These are phyloP conservation scores for Sycobia sp. DNA, from an alignment of 1,140 invertebrate genomes.

Conservation along the genomic window DNA sequence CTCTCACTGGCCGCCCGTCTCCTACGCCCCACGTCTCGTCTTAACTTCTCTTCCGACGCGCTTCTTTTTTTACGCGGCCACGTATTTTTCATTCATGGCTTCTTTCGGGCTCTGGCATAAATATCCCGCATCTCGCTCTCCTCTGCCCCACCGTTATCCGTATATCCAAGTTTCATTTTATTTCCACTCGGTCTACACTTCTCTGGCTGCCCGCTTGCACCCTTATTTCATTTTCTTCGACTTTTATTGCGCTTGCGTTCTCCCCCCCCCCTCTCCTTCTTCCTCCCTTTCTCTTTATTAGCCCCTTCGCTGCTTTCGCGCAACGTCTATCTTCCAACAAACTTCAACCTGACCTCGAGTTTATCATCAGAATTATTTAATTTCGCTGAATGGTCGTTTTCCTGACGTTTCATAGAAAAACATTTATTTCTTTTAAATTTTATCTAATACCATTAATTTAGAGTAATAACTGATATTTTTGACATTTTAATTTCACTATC, in stretches of 20 bases:
- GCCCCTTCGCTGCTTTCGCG: too few relatives aligned
- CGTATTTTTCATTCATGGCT: slow-evolving; percentile 20
- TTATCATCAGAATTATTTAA: too few relatives aligned
- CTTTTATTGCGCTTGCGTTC: slow-evolving; percentile 17
- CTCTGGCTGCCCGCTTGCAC: background rate
- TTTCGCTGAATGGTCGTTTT: too few relatives aligned
- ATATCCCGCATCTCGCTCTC: slow-evolving; percentile 10
- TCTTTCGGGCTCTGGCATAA: slow-evolving; percentile 20
- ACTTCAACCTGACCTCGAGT: too few relatives aligned
- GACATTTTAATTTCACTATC: too few relatives aligned
- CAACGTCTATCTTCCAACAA: too few relatives aligned
- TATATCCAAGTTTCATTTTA: slow-evolving; percentile 5
- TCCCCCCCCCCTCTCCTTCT: too few relatives aligned
- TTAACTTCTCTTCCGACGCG: background rate
- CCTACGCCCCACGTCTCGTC: background rate
- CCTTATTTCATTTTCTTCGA: slow-evolving; percentile 1
- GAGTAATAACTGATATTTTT: too few relatives aligned
- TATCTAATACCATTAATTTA: too few relatives aligned
- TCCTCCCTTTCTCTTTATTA: slow-evolving; percentile 24
- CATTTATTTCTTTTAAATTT: too few relatives aligned
- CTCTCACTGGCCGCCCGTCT: background rate
- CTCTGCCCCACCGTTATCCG: too few relatives aligned
- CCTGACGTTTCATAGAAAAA: too few relatives aligned
- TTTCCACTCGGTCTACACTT: background rate
- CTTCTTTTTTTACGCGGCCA: background rate